Evolutionary conservation across 1,140 invertebrate species (phyloP), one percentile per base, ranked within the genome.

Genomic region (Zophobas morio): DNA sequence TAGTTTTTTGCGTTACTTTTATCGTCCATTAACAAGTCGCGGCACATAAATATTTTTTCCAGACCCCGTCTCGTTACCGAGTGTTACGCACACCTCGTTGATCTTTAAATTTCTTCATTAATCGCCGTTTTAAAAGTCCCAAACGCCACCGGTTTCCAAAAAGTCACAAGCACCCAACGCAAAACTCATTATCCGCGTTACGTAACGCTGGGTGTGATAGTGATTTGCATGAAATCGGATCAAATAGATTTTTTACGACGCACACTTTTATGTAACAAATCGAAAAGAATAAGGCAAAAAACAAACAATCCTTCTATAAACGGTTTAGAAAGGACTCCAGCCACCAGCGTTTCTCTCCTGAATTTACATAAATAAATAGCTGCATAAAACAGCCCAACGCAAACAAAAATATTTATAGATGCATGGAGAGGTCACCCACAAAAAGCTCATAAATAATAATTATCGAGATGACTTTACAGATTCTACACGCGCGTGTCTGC

Each of bases 141-240:
- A 54, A 34, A 66, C 39, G 39, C 60, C 39, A 66, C 60, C 34
- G 34, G 54, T 57, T 57, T 57, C 33, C 54, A 35, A 57, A 57
- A 57, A 57, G 32, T 57, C 60, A 66, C 37, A 66, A 40, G 6
- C 60, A n/a, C 32, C 20, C n/a, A 66, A 66, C n/a, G n/a, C n/a
- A 51, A 51, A 51, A 51, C 20, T 51, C 49, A 20, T 51, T 51
- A 51, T 51, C n/a, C 49, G n/a, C n/a, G 49, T 66, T 66, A 42
- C 39, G 42, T 39, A 66, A 66, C 39, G 2, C 34, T 66, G 60
- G 60, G 60, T 66, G 60, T 66, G 60, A 66, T 51, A 51, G 60
- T 39, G 60, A 40, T 42, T 66, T 66, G 60, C 60, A 66, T 66
- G 60, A 66, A 66, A 66, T 66, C 37, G 60, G 36, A 66, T 66